phyloP scores from a whole-genome alignment of 2,888 invertebrate genomes.

The Zonitis immaculata region DNA sequence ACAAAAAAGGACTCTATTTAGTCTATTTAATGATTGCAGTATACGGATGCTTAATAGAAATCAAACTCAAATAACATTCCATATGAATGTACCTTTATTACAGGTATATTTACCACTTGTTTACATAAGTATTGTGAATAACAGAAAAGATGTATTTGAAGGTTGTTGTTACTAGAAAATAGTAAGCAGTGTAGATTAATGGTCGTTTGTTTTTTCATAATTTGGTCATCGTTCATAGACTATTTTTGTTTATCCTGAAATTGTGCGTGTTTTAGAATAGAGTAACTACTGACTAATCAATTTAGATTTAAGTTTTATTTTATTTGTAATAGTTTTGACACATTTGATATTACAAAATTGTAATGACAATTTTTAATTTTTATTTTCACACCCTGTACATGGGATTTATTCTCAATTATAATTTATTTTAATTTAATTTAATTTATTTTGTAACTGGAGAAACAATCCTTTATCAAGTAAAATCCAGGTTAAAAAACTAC shows the following conservation, averaged over 20 bases:
- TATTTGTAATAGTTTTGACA: constrained; percentile 47
- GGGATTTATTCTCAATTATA: constrained; percentile 32
- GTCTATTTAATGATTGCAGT: no score
- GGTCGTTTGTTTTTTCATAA: no score
- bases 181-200: neutral
- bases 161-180: constrained; percentile 1
- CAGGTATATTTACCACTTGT: constrained; percentile 6
- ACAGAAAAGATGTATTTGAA: constrained; percentile 6
- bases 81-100: neutral
- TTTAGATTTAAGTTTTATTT: constrained; percentile 30
- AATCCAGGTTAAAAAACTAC: constrained; percentile 48
- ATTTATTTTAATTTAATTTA: neutral
- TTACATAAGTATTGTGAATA: constrained; percentile 11
- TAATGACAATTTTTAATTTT: constrained; percentile 43
- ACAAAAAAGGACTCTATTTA: no score
- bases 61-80: neutral
- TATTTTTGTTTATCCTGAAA: no score
- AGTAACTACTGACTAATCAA: constrained; percentile 20
- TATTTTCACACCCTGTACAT: constrained; percentile 47
- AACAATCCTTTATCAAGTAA: constrained; percentile 47
- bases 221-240: no score
- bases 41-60: neutral
- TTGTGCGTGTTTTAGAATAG: constrained; percentile 10
- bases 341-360: constrained; percentile 50
- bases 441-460: constrained; percentile 41